A percentile compares a stretch with the other conserved stretches of the same genome.
Evolutionary conservation across 2,888 invertebrate species (phyloP).

Genomic region (Mimumesa dahlbomi): DNA sequence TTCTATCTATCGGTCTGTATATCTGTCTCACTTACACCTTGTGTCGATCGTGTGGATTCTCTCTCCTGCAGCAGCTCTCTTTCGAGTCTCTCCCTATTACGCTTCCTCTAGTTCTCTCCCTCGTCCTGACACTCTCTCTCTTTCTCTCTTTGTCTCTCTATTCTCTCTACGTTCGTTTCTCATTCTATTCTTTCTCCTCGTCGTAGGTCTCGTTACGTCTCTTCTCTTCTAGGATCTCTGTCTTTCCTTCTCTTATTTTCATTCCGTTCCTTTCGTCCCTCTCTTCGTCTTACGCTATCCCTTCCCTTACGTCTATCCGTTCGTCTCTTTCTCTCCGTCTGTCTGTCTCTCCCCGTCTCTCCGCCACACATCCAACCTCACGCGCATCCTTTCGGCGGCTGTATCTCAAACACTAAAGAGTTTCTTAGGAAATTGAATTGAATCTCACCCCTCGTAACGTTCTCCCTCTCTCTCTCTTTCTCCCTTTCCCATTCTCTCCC

Average conservation of each 20-base stretch:
- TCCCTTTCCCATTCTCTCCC: slow-evolving; percentile 31
- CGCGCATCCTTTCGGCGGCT: slow-evolving; percentile 69
- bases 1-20: slow-evolving; percentile 9
- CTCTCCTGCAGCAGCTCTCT: slow-evolving; percentile 19
- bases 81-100: slow-evolving; percentile 55
- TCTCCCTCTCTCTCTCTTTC: neutral
- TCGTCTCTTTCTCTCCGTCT: neutral
- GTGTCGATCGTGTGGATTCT: too few species aligned
- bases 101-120: slow-evolving; percentile 50
- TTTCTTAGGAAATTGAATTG: slow-evolving; percentile 78
- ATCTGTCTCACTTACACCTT: too few species aligned
- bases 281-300: too few species aligned
- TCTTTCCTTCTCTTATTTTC: slow-evolving; percentile 5
- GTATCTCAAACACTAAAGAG: slow-evolving; percentile 76
- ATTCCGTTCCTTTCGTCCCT: slow-evolving; percentile 36
- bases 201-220: too few species aligned
- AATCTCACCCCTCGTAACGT: slow-evolving; percentile 53
- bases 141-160: too few species aligned
- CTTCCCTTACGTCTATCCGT: too few species aligned
- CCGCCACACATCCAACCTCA: slow-evolving; percentile 57
- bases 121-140: slow-evolving; percentile 11
- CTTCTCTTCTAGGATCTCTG: too few species aligned
- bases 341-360: slow-evolving; percentile 23
- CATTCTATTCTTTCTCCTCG: slow-evolving; percentile 20
- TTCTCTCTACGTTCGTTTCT: too few species aligned